These are phyloP conservation scores for Aptenodytes patagonicus DNA, from an alignment of 2,113 vertebrate genomes.

Conservation along the genomic window DNA sequence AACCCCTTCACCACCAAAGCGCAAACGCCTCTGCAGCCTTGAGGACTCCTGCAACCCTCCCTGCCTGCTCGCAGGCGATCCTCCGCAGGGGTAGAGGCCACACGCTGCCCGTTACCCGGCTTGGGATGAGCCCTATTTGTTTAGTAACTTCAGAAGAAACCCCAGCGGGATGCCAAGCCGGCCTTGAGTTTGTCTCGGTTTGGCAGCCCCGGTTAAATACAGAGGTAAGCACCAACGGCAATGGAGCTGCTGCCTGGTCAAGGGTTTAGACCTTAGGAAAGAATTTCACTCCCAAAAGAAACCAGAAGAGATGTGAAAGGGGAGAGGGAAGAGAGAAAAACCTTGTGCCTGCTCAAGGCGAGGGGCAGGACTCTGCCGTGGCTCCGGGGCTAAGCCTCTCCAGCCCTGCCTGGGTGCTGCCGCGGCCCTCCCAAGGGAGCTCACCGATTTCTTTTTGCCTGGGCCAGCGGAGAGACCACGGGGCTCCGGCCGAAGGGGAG, in stretches of 20 bases:
- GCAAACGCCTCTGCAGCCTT: neutral
- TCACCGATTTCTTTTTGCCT: neutral
- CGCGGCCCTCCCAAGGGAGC: neutral
- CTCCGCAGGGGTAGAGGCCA: neutral
- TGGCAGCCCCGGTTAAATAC: too few relatives aligned
- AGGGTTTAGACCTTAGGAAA: neutral
- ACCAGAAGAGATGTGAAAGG: too few relatives aligned
- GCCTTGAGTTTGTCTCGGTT: rapidly evolving
- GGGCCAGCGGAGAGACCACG: neutral
- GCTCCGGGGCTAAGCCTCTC: neutral
- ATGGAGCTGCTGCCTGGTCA: rapidly evolving
- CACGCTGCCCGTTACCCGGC: rapidly evolving
- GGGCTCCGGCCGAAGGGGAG: neutral
- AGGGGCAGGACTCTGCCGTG: neutral
- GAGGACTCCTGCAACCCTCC: neutral
- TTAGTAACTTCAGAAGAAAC: neutral
- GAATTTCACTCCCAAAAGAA: neutral
- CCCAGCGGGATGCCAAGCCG: neutral
- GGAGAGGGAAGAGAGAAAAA: neutral
- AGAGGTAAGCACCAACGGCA: rapidly evolving
- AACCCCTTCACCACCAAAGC: neutral
- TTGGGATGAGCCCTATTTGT: too few relatives aligned
- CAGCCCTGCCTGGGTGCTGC: neutral
- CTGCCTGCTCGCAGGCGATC: too few relatives aligned
- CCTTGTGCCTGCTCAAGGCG: rapidly evolving